Percentiles rank a stretch among this genome's conserved stretches.
These are phyloP conservation scores for Xiphorhynchus elegans DNA, from an alignment of 2,113 vertebrate species.

Conservation along the genomic window DNA sequence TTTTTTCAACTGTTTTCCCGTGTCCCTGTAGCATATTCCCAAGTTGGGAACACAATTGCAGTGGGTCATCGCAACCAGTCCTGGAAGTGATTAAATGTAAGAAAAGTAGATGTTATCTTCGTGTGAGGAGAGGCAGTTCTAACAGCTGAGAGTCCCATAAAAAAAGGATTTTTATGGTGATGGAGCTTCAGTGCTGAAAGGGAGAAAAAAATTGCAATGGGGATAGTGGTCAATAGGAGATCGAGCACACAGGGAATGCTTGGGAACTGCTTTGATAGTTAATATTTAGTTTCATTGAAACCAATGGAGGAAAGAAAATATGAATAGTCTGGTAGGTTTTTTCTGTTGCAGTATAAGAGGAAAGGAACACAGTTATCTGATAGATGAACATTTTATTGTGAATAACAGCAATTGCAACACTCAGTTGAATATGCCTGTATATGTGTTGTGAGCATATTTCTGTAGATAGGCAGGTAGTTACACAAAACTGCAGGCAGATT, in stretches of 20 bases:
- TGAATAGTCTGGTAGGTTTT: not conserved
- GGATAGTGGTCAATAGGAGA: not conserved
- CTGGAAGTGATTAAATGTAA: not conserved
- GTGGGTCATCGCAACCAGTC: not conserved
- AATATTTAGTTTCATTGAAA: not conserved
- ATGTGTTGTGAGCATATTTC: not conserved
- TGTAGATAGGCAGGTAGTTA: not conserved
- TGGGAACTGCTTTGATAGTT: not conserved
- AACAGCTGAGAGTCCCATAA: not conserved
- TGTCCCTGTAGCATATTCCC: not conserved
- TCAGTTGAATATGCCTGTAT: not conserved
- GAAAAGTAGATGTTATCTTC: not conserved
- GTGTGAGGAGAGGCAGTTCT: not conserved
- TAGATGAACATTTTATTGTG: not conserved
- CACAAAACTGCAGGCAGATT: not conserved
- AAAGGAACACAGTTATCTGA: not conserved
- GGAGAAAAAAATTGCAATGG: not conserved
- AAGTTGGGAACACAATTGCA: not conserved
- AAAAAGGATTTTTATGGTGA: not conserved
- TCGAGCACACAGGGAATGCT: fast-evolving
- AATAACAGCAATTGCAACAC: not conserved
- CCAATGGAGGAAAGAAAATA: not conserved
- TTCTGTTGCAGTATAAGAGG: not conserved
- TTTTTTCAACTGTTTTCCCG: not conserved
- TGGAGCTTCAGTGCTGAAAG: not conserved